Evolutionary conservation across 1,140 invertebrate genomes (phyloP), one percentile per base, ranked within the genome.

Genomic region (Galleria mellonella): DNA sequence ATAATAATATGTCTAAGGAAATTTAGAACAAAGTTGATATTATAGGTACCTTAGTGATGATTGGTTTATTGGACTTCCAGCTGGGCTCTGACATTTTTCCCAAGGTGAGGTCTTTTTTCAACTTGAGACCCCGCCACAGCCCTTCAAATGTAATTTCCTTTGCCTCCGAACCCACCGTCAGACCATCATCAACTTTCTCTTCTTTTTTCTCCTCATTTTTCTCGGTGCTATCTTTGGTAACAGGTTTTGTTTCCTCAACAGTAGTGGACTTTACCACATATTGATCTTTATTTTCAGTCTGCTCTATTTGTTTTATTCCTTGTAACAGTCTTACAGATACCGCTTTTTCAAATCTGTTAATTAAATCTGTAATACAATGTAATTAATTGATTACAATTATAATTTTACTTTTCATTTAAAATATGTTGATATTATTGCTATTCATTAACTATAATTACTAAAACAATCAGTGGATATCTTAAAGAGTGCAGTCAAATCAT

Each of bases 31-130:
- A n/a, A n/a, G n/a, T n/a, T n/a, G n/a, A 32, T 32, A 9, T 32
- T 7, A 9, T 32, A 43, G 41, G 43, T 47, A 82, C 81, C 69
- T 85, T 83, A 30, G 72, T 74, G 4, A 83, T 55, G 38, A 70
- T 62, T 35, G 75, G 78, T 47, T 77, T 82, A 39, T 74, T 79
- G 0, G 64, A 59, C 35, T 78, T 85, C 82, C 82, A 85, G 15
- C 62, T 69, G 0, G 60, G 60, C 40, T 83, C 72, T 0, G 82
- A 85, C 47, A 85, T 82, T 42, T 82, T 83, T 27, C 82, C 82
- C 32, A 85, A 74, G 37, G 75, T 70, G 31, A 73, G 48, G 43
- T 85, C 77, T 41, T 78, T 83, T 31, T 81, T 85, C 9, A 85
- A 41, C 44, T 75, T 79, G 9, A 85, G 55, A 1, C 82, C 82